Base-by-base conservation (phyloP, 2,797 vertebrate genomes). In the Podarcis siculus region DNA sequence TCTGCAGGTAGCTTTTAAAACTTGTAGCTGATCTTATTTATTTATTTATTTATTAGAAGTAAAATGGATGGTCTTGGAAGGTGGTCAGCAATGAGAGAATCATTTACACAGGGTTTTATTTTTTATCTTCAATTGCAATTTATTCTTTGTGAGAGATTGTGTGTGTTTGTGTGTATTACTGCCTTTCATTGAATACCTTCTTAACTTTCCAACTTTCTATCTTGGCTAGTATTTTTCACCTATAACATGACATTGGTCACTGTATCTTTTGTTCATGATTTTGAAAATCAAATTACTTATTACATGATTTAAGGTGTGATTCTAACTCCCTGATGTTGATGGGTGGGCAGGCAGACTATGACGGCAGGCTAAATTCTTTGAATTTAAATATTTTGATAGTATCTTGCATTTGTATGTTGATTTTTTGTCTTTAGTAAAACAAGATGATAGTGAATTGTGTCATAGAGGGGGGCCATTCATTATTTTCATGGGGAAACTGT, bases 231-330 rank as follows among this genome's bases (percentile, higher is more conserved):
- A 77, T 58, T 83, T 3, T 64, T 30, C 13, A 58, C 8, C n/a
- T 82, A 37, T 83, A 66, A 49, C 75, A 90, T 35, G 35, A 78
- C 66, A 83, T 37, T 8, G 58, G 8, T 78, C 25, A 78, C 37
- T 61, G 71, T 75, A 64, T 42, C 21, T 4, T 37, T 71, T 72
- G 35, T 81, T 42, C 58, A 86, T 78, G 12, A 87, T 61, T 66
- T 55, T 80, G 67, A 75, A 78, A 78, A 88, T 87, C 27, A 71
- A 19, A 58, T 79, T 71, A 67, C 83, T 83, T 88, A 27, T 83
- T 69, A 4, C 55, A 67, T 42, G 71, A 83, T 71, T 66, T 82
- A 82, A 37, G 64, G 27, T 71, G 10, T 8, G n/a, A 55, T 77
- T 30, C 76, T 35, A 7, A 79, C 4, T 42, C 23, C 10, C 45